These are phyloP conservation scores for Phocoena sinus DNA, from an alignment of 2,113 vertebrate genomes.

Conservation along the genomic window DNA sequence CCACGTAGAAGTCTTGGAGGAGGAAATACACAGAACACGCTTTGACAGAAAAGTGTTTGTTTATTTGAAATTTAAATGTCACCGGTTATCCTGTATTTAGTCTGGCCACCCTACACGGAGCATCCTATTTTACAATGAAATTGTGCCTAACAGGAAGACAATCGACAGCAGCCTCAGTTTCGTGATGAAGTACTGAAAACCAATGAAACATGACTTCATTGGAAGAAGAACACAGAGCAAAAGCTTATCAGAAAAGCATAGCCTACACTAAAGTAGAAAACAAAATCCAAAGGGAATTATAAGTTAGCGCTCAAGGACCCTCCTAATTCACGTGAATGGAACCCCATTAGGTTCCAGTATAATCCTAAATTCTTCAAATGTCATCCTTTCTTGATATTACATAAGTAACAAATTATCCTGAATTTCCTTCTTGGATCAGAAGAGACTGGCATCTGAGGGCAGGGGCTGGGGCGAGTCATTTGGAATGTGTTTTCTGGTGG, in stretches of 20 bases:
- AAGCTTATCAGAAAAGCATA: neutral
- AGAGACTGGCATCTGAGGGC: neutral
- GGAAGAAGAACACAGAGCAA: neutral
- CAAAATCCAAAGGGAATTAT: neutral
- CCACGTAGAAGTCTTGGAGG: neutral
- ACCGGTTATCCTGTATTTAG: neutral
- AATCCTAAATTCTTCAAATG: neutral
- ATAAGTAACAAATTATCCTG: neutral
- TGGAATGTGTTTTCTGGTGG: neutral
- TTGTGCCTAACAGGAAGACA: neutral
- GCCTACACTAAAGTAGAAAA: neutral
- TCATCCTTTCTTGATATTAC: neutral
- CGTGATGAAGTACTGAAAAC: neutral
- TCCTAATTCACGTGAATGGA: neutral
- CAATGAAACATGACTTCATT: neutral
- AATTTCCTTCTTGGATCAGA: neutral
- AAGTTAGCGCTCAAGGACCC: no score
- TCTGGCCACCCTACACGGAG: neutral
- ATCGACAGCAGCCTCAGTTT: neutral
- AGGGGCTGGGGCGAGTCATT: accelerated
- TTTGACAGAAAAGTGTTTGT: neutral
- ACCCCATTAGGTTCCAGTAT: neutral
- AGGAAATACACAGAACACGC: neutral
- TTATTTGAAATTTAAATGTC: neutral
- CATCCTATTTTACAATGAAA: neutral